These are phyloP conservation scores for Xenops minutus DNA, from an alignment of 2,797 vertebrate genomes.

Conservation along the genomic window DNA sequence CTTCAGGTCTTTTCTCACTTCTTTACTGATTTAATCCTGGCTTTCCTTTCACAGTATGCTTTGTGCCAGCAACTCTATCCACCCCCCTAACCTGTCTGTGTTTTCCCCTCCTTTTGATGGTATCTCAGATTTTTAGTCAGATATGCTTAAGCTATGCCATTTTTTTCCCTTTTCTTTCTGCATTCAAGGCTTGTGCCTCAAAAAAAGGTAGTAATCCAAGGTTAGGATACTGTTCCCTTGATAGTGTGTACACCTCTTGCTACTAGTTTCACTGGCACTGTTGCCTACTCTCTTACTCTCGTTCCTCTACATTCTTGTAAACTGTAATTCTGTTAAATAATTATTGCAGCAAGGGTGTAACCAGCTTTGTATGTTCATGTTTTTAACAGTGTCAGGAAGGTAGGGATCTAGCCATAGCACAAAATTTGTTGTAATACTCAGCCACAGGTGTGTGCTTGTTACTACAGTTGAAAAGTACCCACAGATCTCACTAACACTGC, in stretches of 20 bases:
- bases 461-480: background rate
- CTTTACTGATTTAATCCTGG: background rate
- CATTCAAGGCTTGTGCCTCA: background rate
- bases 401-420: rapidly evolving
- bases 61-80: background rate
- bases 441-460: background rate
- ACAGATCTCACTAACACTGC: background rate
- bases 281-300: background rate
- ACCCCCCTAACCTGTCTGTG: background rate
- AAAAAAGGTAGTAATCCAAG: background rate
- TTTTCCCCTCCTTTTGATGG: background rate
- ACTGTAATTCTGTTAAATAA: background rate
- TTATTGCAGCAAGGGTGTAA: background rate
- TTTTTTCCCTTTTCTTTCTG: background rate
- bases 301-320: background rate
- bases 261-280: background rate
- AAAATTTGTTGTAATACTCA: background rate
- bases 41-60: background rate
- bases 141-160: background rate
- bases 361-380: background rate
- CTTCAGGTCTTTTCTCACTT: background rate
- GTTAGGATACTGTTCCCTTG: background rate
- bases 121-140: background rate
- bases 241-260: background rate
- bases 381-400: background rate